phyloP scores from a whole-genome alignment of 1,140 invertebrate species.

The Eupristina koningsbergeri region DNA sequence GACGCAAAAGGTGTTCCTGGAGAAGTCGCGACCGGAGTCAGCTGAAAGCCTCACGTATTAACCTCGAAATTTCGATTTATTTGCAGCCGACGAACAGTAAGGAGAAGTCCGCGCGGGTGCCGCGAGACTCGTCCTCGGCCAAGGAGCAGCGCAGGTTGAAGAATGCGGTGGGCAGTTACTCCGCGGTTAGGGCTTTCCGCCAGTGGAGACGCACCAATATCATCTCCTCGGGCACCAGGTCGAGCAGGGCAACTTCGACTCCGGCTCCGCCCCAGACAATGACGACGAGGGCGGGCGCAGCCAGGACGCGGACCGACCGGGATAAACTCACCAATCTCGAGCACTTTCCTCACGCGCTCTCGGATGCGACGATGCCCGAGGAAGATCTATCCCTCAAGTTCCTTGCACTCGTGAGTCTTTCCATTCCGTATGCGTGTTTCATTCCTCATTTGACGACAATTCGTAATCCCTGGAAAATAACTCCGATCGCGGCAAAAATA shows the following conservation, averaged over 20 bases:
- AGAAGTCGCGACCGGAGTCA: neutral
- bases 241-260: conserved; percentile 40
- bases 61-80: neutral
- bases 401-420: conserved; percentile 63
- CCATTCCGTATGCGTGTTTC: neutral
- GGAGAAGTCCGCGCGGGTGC: conserved; percentile 13
- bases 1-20: too few relatives aligned
- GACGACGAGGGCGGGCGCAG: neutral
- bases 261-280: neutral
- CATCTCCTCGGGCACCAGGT: conserved; percentile 44
- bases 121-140: conserved; percentile 30
- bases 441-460: neutral
- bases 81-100: conserved; percentile 39
- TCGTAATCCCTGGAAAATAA: neutral
- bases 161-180: conserved; percentile 57
- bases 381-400: conserved; percentile 67
- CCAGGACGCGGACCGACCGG: neutral
- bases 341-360: conserved; percentile 64
- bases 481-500: neutral
- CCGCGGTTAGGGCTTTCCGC: conserved; percentile 59
- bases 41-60: neutral
- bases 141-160: conserved; percentile 57
- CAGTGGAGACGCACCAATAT: conserved; percentile 61
- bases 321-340: conserved; percentile 60
- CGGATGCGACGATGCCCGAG: conserved; percentile 63